Evolutionary conservation across 2,113 vertebrate genomes (phyloP), one percentile per base, ranked within the genome.

Genomic region (Emydocephalus ijimae): DNA sequence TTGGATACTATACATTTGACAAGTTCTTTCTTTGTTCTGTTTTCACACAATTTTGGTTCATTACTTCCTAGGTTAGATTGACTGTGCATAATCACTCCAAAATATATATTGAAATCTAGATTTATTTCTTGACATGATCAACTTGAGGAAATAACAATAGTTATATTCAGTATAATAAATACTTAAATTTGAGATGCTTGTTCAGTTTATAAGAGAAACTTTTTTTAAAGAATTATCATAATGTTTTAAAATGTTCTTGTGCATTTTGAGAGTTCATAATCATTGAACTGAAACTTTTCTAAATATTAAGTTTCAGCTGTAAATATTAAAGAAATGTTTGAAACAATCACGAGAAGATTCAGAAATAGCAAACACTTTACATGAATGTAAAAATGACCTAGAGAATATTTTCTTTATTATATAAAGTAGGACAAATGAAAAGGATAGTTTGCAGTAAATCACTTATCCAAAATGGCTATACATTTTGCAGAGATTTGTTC

Each of bases 11-110:
- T 93, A 95, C 54, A 59, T 96, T 95, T 97, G 97, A 97, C 96
- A 97, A 95, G 92, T 96, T 97, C 96, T 97, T 97, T 95, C 96
- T 94, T 34, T 61, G 94, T 95, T 81, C 96, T 97, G 96, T 95
- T 96, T 96, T 96, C 93, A 85, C 85, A 94, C 18, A 11, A 5
- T 39, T 96, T 94, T 95, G 91, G 89, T n/a, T 90, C 61, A 50
- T 64, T 88, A 50, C 91, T 94, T 94, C 93, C 92, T 94, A 95
- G 92, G 93, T 93, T 93, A 93, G 94, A 93, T 89, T 81, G 23
- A 1, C 92, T 45, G 95, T 94, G 45, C 9, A 95, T 55, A 26
- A 91, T 89, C 95, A 64, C 89, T 94, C 88, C 94, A 6, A 87
- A 93, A 90, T 59, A 92, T 87, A 8, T 50, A 93, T 94, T 96